These are phyloP conservation scores for Lycaena phlaeas DNA, from an alignment of 2,888 invertebrate genomes.

Conservation along the genomic window DNA sequence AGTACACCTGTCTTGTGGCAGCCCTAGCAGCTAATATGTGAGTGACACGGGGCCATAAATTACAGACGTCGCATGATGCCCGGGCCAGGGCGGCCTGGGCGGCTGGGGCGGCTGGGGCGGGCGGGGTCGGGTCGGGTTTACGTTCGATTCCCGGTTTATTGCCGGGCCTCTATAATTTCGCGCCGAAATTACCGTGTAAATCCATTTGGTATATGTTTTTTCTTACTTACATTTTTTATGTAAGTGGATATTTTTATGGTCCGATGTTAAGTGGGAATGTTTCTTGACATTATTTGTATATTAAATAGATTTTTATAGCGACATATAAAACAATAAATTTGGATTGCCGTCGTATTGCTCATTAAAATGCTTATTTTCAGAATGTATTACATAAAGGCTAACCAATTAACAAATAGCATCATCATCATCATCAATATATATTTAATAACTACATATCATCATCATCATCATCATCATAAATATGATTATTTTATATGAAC, in stretches of 20 bases:
- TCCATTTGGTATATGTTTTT: conserved; percentile 12
- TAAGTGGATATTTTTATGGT: conserved; percentile 8
- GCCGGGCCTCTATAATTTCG: conserved; percentile 25
- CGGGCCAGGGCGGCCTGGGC: conserved; percentile 10
- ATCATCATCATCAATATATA: too few relatives aligned
- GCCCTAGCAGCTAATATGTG: conserved; percentile 63
- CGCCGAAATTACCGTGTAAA: conserved; percentile 14
- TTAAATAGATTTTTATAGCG: too few relatives aligned
- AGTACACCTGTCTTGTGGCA: conserved; percentile 21
- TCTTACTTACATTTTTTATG: conserved; percentile 11
- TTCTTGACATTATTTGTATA: conserved; percentile 9
- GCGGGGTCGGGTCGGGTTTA: conserved; percentile 18
- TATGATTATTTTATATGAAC: too few relatives aligned
- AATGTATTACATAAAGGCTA: too few relatives aligned
- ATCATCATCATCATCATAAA: too few relatives aligned
- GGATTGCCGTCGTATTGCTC: too few relatives aligned
- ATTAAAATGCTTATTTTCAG: too few relatives aligned
- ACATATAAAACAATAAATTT: too few relatives aligned
- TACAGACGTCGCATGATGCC: conserved; percentile 51
- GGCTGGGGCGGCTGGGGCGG: not conserved
- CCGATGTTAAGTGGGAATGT: not conserved
- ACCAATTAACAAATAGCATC: too few relatives aligned
- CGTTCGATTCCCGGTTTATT: conserved; percentile 45
- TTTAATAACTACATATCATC: too few relatives aligned
- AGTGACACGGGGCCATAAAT: conserved; percentile 63